Percentiles rank a stretch among this genome's conserved stretches.
Conservation (phyloP, 2,888 invertebrate genomes). For the Parnassius apollo region DNA sequence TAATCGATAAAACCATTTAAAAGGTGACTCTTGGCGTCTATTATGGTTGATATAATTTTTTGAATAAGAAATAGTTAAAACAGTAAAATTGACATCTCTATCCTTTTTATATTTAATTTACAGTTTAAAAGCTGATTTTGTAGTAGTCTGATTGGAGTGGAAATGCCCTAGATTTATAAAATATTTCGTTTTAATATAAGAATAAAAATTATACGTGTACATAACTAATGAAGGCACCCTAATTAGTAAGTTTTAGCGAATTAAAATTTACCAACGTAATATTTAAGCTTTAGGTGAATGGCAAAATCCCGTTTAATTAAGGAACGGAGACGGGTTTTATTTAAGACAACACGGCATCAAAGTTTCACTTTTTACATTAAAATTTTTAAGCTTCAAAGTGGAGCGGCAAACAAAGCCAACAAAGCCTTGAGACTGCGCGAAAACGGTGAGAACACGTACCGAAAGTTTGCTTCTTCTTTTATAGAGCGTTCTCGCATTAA, state of each 20-base stretch:
- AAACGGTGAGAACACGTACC: conserved; percentile 15
- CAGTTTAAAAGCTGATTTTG: no score
- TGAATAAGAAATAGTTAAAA: no score
- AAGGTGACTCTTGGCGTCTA: no score
- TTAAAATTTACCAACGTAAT: conserved; percentile 15
- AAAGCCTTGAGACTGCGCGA: conserved; percentile 17
- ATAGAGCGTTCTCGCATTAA: conserved; percentile 19
- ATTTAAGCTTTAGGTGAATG: conserved; percentile 36
- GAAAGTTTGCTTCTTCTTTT: conserved; percentile 23
- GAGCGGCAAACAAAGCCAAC: conserved; percentile 20
- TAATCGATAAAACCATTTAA: no score
- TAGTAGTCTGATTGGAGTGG: no score
- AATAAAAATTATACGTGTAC: not conserved
- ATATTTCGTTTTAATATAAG: not conserved
- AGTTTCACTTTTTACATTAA: conserved; percentile 25
- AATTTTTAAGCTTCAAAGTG: conserved; percentile 23
- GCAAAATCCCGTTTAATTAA: conserved; percentile 26
- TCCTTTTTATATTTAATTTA: no score
- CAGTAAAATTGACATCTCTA: no score
- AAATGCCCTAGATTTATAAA: no score
- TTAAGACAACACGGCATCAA: conserved; percentile 26
- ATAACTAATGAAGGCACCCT: conserved; percentile 3
- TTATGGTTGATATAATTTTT: no score
- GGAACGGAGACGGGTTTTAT: conserved; percentile 19
- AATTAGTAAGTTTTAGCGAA: conserved; percentile 14